A percentile compares a stretch with the other conserved stretches of the same genome.
These are phyloP conservation scores for Imbricaverruca yamaguchii DNA, from an alignment of 2,888 invertebrate genomes.

Conservation along the genomic window DNA sequence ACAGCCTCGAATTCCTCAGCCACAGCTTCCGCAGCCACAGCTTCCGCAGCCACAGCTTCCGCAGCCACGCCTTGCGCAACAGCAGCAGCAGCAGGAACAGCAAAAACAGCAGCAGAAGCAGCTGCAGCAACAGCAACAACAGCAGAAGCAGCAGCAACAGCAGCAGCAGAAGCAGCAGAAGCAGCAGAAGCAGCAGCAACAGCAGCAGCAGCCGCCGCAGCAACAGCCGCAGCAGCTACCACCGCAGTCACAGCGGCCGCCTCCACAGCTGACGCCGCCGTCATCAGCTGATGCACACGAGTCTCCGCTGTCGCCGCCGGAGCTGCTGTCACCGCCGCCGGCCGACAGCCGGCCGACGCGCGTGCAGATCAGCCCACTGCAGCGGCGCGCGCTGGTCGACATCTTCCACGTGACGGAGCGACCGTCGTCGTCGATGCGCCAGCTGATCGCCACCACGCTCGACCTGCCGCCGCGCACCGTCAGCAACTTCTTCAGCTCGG, in stretches of 20 bases:
- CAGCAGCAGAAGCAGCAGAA: not conserved
- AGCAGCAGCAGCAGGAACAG: not conserved
- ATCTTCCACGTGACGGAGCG: conserved; percentile 22
- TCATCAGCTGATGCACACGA: too few species aligned
- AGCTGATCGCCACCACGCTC: conserved; percentile 1
- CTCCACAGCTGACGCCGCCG: not conserved
- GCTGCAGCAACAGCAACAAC: too few species aligned
- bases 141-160: not conserved
- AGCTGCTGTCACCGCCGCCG: not conserved
- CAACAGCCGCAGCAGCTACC: not conserved
- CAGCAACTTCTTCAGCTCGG: conserved; percentile 22
- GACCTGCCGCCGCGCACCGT: conserved; percentile 8
- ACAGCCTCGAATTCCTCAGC: too few species aligned
- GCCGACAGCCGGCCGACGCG: not conserved
- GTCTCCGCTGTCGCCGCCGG: not conserved
- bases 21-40: too few species aligned
- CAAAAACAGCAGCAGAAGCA: too few species aligned
- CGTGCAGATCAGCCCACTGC: conserved; percentile 6
- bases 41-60: not conserved
- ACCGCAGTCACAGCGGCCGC: not conserved
- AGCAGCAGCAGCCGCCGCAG: not conserved
- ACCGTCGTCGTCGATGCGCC: conserved; percentile 10
- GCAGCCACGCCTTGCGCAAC: not conserved
- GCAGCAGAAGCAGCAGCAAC: not conserved
- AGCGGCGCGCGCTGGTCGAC: conserved; percentile 15